These are phyloP conservation scores for Schizopygopsis malacanthus DNA, from an alignment of 2,797 vertebrate species.

Conservation along the genomic window DNA sequence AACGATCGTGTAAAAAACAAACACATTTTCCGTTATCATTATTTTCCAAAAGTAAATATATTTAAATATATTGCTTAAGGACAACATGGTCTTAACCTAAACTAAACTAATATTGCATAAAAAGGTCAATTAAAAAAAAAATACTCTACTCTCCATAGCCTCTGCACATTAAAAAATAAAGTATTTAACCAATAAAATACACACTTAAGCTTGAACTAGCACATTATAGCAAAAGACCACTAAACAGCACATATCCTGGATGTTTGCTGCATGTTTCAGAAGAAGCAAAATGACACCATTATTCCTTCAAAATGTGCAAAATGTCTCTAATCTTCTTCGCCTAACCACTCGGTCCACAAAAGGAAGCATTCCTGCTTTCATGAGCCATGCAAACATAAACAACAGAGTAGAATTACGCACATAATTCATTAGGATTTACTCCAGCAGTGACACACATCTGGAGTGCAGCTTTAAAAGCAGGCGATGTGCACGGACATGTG, in stretches of 20 bases:
- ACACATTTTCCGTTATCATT: neutral
- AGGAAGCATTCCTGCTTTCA: neutral
- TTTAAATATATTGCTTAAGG: neutral
- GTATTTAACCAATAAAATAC: neutral
- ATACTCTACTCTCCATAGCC: neutral
- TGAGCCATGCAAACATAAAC: constrained; percentile 43
- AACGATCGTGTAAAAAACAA: neutral
- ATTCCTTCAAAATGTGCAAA: neutral
- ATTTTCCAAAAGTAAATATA: neutral
- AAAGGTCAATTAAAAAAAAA: neutral
- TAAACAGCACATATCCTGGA: neutral
- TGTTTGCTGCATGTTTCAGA: neutral
- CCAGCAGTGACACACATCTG: constrained; percentile 57
- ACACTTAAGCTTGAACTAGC: neutral
- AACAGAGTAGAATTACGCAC: constrained; percentile 32
- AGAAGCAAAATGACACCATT: neutral
- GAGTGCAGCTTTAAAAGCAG: constrained; percentile 55
- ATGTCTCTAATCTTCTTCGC: neutral
- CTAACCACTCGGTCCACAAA: constrained; percentile 17
- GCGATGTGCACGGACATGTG: neutral
- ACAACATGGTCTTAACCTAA: neutral
- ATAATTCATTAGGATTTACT: constrained; percentile 54
- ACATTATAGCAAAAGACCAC: neutral
- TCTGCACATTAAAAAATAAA: neutral
- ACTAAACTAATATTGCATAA: neutral